Evolutionary conservation across 1,140 invertebrate species (phyloP).

Genomic region (Zaprionus tsacasi): DNA sequence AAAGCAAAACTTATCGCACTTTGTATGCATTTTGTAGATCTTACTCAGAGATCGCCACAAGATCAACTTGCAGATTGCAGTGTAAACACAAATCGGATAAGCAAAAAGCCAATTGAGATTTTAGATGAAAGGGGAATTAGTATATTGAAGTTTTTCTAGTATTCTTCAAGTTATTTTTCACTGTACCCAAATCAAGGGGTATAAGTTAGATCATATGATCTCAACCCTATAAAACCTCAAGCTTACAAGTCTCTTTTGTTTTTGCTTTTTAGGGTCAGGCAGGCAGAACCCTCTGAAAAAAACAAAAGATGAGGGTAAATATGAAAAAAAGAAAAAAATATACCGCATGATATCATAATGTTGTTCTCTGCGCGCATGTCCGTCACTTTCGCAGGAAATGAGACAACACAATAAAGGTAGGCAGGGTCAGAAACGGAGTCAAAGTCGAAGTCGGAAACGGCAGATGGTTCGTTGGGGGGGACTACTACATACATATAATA

Average conservation of each 20-base stretch:
- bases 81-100: conserved; percentile 4
- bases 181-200: neutral
- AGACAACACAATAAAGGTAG: conserved; percentile 53
- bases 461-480: conserved; percentile 20
- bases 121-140: neutral
- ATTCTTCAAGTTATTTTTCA: neutral
- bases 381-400: conserved; percentile 76
- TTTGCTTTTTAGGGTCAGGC: conserved; percentile 16
- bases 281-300: conserved; percentile 6
- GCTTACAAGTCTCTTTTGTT: conserved; percentile 22
- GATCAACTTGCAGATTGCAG: neutral
- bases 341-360: conserved; percentile 70
- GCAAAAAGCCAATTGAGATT: neutral
- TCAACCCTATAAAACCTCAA: conserved; percentile 24
- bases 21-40: conserved; percentile 10
- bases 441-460: conserved; percentile 17
- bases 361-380: conserved; percentile 42
- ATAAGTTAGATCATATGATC: neutral
- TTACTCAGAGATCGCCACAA: neutral
- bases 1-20: conserved; percentile 9
- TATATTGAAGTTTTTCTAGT: neutral
- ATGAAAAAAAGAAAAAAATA: conserved; percentile 6
- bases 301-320: conserved; percentile 53
- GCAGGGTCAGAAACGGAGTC: conserved; percentile 28
- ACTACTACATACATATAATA: conserved; percentile 18